Conservation (phyloP, 2,113 vertebrate species). For the Crotalus tigris region DNA sequence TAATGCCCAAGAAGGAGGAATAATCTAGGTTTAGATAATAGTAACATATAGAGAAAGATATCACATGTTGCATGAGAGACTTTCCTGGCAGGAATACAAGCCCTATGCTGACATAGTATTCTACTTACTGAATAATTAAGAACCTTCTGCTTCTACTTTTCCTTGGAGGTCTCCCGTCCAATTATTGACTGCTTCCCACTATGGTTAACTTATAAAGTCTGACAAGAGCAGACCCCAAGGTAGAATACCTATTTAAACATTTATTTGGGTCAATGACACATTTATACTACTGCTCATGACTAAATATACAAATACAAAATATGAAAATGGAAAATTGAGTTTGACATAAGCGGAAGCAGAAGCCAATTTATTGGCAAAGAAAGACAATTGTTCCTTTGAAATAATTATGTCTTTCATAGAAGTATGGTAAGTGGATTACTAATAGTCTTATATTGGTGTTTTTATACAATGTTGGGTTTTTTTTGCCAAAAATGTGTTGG, state of each 20-base stretch:
- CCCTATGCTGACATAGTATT: conserved; percentile 53
- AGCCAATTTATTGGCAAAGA: conserved; percentile 47
- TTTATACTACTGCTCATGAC: conserved; percentile 59
- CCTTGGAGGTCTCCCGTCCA: conserved; percentile 61
- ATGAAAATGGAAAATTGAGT: conserved; percentile 56
- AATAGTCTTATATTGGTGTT: conserved; percentile 35
- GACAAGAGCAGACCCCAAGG: conserved; percentile 64
- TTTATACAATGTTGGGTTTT: conserved; percentile 19
- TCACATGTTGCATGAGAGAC: conserved; percentile 17
- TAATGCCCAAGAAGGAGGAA: conserved; percentile 17
- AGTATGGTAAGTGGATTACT: conserved; percentile 10
- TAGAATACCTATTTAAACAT: conserved; percentile 66
- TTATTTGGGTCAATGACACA: conserved; percentile 66
- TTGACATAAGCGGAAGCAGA: conserved; percentile 59
- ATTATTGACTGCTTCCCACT: conserved; percentile 60
- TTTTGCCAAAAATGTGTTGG: not conserved
- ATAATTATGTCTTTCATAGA: conserved; percentile 51
- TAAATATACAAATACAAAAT: conserved; percentile 65
- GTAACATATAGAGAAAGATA: conserved; percentile 29
- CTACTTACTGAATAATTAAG: conserved; percentile 52
- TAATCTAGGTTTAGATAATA: conserved; percentile 16
- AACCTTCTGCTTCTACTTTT: conserved; percentile 52
- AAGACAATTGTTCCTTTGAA: conserved; percentile 50
- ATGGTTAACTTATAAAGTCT: conserved; percentile 59
- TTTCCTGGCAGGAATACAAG: conserved; percentile 36